Base-by-base conservation (phyloP, 1,140 invertebrate genomes). In the Pseudomyrmex concolor region DNA sequence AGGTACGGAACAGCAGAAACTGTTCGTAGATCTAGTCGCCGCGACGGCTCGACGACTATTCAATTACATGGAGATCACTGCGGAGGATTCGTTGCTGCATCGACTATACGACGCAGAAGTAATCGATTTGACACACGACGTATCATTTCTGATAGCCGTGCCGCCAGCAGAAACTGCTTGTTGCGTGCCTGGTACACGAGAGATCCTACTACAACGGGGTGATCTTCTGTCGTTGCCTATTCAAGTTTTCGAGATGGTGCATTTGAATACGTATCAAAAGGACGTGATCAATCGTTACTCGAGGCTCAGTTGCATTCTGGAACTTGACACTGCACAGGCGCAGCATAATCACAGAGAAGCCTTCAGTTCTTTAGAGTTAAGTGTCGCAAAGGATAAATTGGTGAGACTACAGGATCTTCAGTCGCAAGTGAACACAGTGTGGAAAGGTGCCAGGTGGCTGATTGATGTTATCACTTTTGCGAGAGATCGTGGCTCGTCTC, bases 401-500 rank as follows among this genome's bases (percentile, higher is more conserved):
- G 94, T 96, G 1, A 96, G 97, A 88, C 93, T 99, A 17, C 97
- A 98, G 91, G 96, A 98, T 71, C 95, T 98, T 4, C 97, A 98
- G 91, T 94, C 95, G 1, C 97, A 97, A 89, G 94, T 98, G 12
- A 98, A 98, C 86, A 92, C 95, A 0, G 96, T 98, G 1, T 99
- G 99, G 99, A 98, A 98, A 91, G 96, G 96, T 25, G 97, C 97
- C 2, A 96, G 99, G 13, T 99, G 99, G 99, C 95, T 99, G 0
- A 98, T 99, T 95, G 98, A 99, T 89, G 96, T 99, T 2, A 97
- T 99, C 55, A 97, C 97, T 0, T 98, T 98, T 91, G 98, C 98
- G 1, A 95, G 98, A 74, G 98, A 99, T 91, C 97, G 97, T 89
- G 95, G 93, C 12, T 86, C 84, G 0, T 90, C 90, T 0, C 92